A percentile compares a stretch with the other conserved stretches of the same genome.
Conservation (phyloP, 2,888 invertebrate species). For the Chirona hameri region DNA sequence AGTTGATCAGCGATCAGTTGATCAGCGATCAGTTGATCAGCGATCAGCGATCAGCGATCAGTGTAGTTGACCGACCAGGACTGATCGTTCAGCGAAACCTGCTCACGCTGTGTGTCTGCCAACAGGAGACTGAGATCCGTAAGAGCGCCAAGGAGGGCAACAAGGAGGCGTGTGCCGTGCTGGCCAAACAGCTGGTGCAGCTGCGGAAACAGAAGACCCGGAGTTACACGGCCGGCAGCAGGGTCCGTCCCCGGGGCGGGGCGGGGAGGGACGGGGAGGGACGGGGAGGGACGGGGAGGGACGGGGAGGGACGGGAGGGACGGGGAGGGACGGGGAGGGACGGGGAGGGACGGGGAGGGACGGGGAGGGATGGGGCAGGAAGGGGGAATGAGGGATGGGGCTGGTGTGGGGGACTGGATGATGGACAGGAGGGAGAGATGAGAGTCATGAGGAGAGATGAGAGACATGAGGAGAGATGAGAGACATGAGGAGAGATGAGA, state of each 20-base stretch:
- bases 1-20: too few species aligned
- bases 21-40: too few species aligned
- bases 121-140: constrained; percentile 75
- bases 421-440: not conserved
- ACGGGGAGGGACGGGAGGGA: not conserved
- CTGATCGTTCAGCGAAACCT: not conserved
- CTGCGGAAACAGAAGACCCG: constrained; percentile 82
- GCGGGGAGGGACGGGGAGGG: too few species aligned
- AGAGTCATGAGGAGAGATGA: too few species aligned
- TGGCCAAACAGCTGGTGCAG: constrained; percentile 85
- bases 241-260: constrained; percentile 51
- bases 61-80: not conserved
- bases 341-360: not conserved
- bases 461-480: too few species aligned
- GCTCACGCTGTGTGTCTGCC: not conserved
- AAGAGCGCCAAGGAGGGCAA: constrained; percentile 83
- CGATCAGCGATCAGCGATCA: not conserved
- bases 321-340: not conserved
- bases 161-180: constrained; percentile 71
- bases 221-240: constrained; percentile 74
- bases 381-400: not conserved
- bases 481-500: too few species aligned
- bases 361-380: too few species aligned
- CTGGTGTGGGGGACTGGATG: not conserved
- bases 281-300: not conserved